Conservation (phyloP, 2,888 invertebrate species). For the Dendrolimus pini region DNA sequence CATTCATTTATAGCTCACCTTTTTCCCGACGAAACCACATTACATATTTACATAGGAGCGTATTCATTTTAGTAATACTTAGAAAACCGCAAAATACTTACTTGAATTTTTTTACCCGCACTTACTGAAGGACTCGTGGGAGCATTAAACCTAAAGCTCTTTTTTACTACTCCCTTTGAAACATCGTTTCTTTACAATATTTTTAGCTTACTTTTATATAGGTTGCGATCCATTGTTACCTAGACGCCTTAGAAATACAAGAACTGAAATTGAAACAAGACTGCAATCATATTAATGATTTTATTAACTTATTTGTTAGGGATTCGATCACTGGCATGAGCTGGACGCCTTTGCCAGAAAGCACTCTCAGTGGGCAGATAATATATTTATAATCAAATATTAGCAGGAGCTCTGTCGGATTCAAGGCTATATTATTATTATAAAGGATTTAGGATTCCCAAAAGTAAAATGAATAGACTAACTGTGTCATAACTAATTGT, state of each 20-base stretch:
- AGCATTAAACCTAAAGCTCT: conserved; percentile 32
- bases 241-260: conserved; percentile 1
- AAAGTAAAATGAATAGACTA: too few species aligned
- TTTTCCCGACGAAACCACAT: background rate
- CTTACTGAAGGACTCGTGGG: conserved; percentile 28
- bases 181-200: conserved; percentile 28
- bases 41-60: conserved; percentile 14
- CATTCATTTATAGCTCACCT: background rate
- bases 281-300: too few species aligned
- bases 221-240: conserved; percentile 10
- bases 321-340: too few species aligned
- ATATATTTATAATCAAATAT: too few species aligned
- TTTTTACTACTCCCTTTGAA: conserved; percentile 32
- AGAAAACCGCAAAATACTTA: conserved; percentile 26
- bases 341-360: too few species aligned
- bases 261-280: too few species aligned
- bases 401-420: too few species aligned
- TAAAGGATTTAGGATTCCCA: too few species aligned
- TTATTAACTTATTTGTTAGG: too few species aligned
- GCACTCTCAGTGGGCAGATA: too few species aligned
- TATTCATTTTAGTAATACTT: conserved; percentile 24
- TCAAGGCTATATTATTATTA: too few species aligned
- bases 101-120: conserved; percentile 37
- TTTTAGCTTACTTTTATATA: conserved; percentile 19
- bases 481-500: too few species aligned